phyloP scores from a whole-genome alignment of 2,888 invertebrate species.

The Petrolisthes manimaculis region DNA sequence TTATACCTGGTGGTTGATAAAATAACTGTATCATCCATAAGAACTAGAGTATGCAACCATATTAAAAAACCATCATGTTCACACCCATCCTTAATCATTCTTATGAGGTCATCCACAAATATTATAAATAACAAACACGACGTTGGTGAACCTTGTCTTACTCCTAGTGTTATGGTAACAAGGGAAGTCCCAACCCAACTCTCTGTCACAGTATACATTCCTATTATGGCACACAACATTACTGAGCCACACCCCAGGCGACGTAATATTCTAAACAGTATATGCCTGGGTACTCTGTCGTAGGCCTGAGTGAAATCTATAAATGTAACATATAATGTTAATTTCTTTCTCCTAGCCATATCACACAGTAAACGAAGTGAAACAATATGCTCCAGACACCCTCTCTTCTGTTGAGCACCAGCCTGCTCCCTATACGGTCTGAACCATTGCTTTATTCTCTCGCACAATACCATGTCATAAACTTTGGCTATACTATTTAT shows the following conservation, averaged over 20 bases:
- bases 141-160: conserved; percentile 15
- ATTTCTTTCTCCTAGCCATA: conserved; percentile 18
- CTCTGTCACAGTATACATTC: background rate
- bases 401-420: background rate
- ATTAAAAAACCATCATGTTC: conserved; percentile 8
- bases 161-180: conserved; percentile 3
- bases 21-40: conserved; percentile 12
- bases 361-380: conserved; percentile 8
- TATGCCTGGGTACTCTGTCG: conserved; percentile 10
- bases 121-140: background rate
- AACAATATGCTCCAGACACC: background rate
- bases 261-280: background rate
- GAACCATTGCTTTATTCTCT: conserved; percentile 15
- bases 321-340: conserved; percentile 11
- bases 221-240: conserved; percentile 7
- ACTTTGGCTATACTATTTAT: conserved; percentile 11
- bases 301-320: conserved; percentile 15
- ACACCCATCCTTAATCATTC: conserved; percentile 6
- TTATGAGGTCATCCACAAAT: conserved; percentile 1
- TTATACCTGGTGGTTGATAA: background rate
- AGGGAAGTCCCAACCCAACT: background rate
- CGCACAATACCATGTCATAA: conserved; percentile 15
- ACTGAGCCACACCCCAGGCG: conserved; percentile 5
- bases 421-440: conserved; percentile 23
- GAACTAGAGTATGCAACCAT: background rate